Evolutionary conservation across 2,888 invertebrate species (phyloP).

Genomic region (Acrobasis suavella): DNA sequence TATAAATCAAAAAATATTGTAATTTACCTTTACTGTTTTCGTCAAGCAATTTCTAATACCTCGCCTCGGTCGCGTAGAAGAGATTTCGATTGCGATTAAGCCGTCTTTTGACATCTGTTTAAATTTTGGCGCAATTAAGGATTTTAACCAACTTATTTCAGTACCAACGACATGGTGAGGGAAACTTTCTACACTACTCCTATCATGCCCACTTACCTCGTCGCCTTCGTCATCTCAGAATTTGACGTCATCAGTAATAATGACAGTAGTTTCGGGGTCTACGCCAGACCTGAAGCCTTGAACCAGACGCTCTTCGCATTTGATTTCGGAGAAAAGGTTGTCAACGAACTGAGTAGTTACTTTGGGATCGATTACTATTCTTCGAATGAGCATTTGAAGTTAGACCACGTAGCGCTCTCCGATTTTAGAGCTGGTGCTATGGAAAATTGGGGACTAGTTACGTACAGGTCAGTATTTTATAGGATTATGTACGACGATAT

Average conservation of each 20-base stretch:
- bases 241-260: slow-evolving; percentile 67
- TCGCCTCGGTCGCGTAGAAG: too few species aligned
- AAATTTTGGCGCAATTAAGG: too few species aligned
- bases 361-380: slow-evolving; percentile 81
- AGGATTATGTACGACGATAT: too few species aligned
- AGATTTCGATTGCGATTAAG: too few species aligned
- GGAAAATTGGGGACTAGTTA: slow-evolving; percentile 96
- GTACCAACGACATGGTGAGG: slow-evolving; percentile 82
- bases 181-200: slow-evolving; percentile 84
- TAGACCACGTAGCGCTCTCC: slow-evolving; percentile 93
- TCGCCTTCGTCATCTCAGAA: slow-evolving; percentile 92
- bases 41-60: too few species aligned
- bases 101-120: too few species aligned
- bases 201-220: slow-evolving; percentile 91
- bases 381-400: slow-evolving; percentile 84
- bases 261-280: slow-evolving; percentile 80
- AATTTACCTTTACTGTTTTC: too few species aligned
- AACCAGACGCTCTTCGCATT: slow-evolving; percentile 86
- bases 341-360: slow-evolving; percentile 79
- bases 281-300: slow-evolving; percentile 86
- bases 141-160: slow-evolving; percentile 38
- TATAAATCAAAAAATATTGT: too few species aligned
- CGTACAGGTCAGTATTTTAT: slow-evolving; percentile 83
- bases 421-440: slow-evolving; percentile 93
- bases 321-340: slow-evolving; percentile 80